Percentiles rank a stretch among this genome's conserved stretches.
Evolutionary conservation across 2,888 invertebrate genomes (phyloP).

Genomic region (Thysanoteuthis rhombus): DNA sequence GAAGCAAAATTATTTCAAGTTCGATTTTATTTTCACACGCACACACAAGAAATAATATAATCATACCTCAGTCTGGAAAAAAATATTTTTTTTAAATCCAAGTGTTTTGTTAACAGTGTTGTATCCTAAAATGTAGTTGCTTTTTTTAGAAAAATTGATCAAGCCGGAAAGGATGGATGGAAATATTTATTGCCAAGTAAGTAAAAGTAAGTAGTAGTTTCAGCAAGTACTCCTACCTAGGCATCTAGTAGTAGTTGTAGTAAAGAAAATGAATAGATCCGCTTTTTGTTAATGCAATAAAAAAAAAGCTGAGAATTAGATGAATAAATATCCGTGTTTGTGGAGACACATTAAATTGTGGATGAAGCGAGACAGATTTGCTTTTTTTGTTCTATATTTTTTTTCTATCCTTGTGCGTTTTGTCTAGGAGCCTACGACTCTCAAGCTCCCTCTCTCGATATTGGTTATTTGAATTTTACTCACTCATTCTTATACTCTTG

Average conservation of each 20-base stretch:
- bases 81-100: neutral
- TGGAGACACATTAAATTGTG: neutral
- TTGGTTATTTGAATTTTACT: neutral
- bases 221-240: neutral
- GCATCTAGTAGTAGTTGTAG: neutral
- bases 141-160: neutral
- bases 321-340: neutral
- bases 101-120: neutral
- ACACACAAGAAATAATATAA: neutral
- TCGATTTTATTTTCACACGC: neutral
- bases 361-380: neutral
- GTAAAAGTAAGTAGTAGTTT: neutral
- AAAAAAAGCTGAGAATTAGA: neutral
- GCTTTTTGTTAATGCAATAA: neutral
- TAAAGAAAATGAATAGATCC: neutral
- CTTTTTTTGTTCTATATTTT: neutral
- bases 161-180: neutral
- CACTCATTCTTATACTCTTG: neutral
- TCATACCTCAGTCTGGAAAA: conserved; percentile 1
- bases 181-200: conserved; percentile 12
- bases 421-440: neutral
- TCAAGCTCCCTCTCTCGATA: neutral
- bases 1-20: neutral
- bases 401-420: neutral
- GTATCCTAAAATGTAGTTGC: neutral